Conservation (phyloP, 2,113 vertebrate species). For the Macaca fascicularis region DNA sequence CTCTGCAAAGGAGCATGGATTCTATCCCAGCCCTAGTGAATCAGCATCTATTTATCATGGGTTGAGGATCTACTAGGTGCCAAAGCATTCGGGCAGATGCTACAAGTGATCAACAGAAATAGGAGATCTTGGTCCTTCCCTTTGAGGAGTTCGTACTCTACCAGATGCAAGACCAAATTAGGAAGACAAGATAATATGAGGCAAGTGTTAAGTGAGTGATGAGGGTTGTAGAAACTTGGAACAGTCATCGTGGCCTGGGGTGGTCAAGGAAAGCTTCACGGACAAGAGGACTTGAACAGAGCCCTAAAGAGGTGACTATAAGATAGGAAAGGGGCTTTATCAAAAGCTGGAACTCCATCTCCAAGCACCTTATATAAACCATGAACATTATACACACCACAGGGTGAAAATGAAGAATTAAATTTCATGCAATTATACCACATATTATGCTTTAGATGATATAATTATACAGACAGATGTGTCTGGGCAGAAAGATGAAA, state of each 20-base stretch:
- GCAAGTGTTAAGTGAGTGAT: background rate
- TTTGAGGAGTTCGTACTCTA: background rate
- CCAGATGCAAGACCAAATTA: background rate
- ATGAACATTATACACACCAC: background rate
- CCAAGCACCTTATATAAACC: background rate
- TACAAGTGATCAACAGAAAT: background rate
- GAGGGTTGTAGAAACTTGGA: background rate
- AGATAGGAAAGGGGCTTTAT: background rate
- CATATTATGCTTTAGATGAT: background rate
- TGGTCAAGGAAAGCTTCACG: background rate
- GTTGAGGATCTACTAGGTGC: background rate
- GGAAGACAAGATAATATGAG: background rate
- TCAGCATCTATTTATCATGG: background rate
- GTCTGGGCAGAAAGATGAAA: conserved; percentile 34
- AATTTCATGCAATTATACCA: background rate
- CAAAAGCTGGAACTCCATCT: background rate
- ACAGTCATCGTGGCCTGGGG: rapidly evolving
- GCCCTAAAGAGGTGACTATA: background rate
- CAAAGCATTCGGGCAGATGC: background rate
- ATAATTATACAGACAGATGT: conserved; percentile 43
- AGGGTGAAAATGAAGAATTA: background rate
- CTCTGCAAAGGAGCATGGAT: background rate
- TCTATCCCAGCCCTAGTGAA: background rate
- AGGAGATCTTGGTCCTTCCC: background rate
- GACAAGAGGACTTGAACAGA: background rate